These are phyloP conservation scores for Accipiter virgatus DNA, from an alignment of 2,113 vertebrate species.

Conservation along the genomic window DNA sequence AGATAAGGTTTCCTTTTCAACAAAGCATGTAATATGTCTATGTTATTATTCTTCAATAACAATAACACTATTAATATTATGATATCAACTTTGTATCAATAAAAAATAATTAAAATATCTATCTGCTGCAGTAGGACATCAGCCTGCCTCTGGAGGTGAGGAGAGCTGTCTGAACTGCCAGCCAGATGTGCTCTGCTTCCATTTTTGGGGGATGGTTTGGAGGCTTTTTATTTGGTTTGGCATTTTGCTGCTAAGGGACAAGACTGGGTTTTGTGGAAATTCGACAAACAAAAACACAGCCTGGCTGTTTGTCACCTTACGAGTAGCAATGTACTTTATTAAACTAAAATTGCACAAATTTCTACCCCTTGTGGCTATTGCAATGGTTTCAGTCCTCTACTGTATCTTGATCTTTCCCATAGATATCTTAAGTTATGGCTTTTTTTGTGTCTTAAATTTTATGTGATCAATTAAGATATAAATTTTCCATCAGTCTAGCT, in stretches of 20 bases:
- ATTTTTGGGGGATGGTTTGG: not conserved
- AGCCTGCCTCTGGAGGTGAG: not conserved
- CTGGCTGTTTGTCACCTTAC: not conserved
- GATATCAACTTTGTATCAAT: not conserved
- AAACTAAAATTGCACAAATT: not conserved
- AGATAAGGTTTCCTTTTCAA: not conserved
- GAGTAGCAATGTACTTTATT: not conserved
- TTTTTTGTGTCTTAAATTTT: not conserved
- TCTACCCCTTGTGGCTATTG: not conserved
- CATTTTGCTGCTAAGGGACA: not conserved
- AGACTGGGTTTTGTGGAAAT: not conserved
- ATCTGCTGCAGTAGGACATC: not conserved
- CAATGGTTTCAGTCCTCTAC: not conserved
- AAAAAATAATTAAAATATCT: not conserved
- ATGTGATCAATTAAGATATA: not conserved
- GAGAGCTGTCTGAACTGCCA: not conserved
- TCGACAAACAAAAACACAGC: not conserved
- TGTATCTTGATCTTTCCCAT: not conserved
- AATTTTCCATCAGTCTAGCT: not conserved
- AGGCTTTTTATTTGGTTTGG: not conserved
- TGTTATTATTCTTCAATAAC: not conserved
- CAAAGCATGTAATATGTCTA: not conserved
- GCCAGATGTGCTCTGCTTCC: not conserved
- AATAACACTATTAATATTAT: not conserved
- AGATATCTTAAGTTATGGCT: not conserved